A percentile compares a stretch with the other conserved stretches of the same genome.
phyloP scores from a whole-genome alignment of 2,888 invertebrate species.

The Macaria liturata region DNA sequence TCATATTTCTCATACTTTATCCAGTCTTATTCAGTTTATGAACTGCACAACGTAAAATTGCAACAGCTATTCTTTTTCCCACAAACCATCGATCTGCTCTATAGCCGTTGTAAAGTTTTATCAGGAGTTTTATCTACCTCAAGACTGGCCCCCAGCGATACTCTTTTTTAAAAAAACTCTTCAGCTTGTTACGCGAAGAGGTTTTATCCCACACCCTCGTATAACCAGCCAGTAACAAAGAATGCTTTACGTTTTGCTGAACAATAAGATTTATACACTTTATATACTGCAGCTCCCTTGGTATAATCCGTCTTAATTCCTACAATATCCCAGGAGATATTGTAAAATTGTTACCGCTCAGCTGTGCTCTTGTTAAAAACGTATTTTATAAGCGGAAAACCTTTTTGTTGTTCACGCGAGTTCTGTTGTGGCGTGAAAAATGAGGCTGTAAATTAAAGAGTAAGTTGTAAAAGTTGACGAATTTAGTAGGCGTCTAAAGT shows the following conservation, averaged over 20 bases:
- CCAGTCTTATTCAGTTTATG: too few species aligned
- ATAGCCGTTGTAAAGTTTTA: too few species aligned
- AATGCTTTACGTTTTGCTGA: constrained; percentile 6
- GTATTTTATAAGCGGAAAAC: constrained; percentile 6
- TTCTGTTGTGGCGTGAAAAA: too few species aligned
- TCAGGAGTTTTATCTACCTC: too few species aligned
- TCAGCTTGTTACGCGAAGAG: not conserved
- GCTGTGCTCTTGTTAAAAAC: constrained; percentile 10
- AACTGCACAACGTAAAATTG: too few species aligned
- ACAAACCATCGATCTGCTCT: too few species aligned
- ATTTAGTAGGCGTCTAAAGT: too few species aligned
- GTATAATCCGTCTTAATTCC: constrained; percentile 24
- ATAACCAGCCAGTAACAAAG: constrained; percentile 9
- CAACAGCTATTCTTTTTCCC: too few species aligned
- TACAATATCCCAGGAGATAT: constrained; percentile 17
- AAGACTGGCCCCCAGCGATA: not conserved
- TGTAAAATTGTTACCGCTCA: constrained; percentile 16
- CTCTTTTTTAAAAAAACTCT: not conserved
- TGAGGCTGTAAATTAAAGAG: too few species aligned
- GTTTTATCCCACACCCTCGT: constrained; percentile 1
- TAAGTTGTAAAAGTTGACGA: too few species aligned
- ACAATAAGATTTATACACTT: constrained; percentile 10
- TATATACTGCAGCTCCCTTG: constrained; percentile 13
- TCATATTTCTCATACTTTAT: too few species aligned
- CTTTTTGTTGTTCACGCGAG: not conserved